Base-by-base conservation (phyloP, 2,797 vertebrate genomes). In the Peromyscus nudipes region DNA sequence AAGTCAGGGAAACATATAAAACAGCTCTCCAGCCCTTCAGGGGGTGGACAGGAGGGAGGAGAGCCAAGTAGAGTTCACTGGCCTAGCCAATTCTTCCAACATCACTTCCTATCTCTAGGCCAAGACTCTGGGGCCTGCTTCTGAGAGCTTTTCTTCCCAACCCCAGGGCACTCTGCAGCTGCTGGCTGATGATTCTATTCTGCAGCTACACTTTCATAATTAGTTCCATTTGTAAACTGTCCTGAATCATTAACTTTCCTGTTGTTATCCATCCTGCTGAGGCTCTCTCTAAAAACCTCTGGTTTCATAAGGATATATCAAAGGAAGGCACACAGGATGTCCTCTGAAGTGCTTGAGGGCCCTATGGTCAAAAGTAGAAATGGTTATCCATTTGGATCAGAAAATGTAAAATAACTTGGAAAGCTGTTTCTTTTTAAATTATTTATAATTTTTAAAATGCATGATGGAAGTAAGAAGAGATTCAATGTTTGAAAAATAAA, bases 21-120 rank as follows among this genome's bases (percentile, higher is more conserved):
- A 10, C 25, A 79, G 31, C 7, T 4, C 10, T 7, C 5, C 1
- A 40, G 0, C 6, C 6, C 12, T 40, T 9, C 0, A 60, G 57
- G 49, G 57, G 6, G 14, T 4, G 14, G 52, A 8, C 3, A 40
- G 27, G 64, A 80, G 12, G 16, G 43, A n/a, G 7, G 11, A 19
- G 0, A 43, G 4, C 46, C 34, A 49, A 65, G 27, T 8, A 6
- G 12, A 9, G 9, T n/a, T 60, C 21, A 21, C 4, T 11, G 6
- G 16, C 13, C 1, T 4, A 7, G 14, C 6, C 13, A 3, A 29
- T 21, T 6, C 27, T 34, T 37, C 31, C 19, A 12, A 34, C 8
- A 31, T 5, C 1, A 8, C 67, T 29, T 14, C 31, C 4, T 4
- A 11, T 25, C 0, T 86, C 55, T 6, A 23, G 37, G 23, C 23